Base-by-base conservation (phyloP, 2,797 vertebrate species). In the Thunnus albacares region DNA sequence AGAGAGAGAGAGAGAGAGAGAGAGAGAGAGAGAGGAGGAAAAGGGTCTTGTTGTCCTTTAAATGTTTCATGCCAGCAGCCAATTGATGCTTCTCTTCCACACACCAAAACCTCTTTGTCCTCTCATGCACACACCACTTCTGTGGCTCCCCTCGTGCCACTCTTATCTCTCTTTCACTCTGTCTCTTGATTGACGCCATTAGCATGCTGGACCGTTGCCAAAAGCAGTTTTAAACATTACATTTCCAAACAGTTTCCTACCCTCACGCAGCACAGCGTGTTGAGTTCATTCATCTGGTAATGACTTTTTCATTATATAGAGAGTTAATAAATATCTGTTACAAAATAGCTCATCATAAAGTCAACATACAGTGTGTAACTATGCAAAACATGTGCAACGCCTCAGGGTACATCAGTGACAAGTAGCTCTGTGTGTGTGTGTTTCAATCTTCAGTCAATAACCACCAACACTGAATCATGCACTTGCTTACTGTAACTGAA, bases 31-130 rank as follows among this genome's bases (percentile, higher is more conserved):
- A 79, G 52, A 30, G 63, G 59, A 64, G 35, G 26, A 60, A 62
- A 60, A 49, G 71, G 35, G 43, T 75, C 56, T 68, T 83, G 66
- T 70, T 80, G 81, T 86, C 69, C 66, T 84, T 79, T 79, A 63
- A 77, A 79, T 71, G 61, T 80, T 83, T 82, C 26, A 75, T 78
- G 77, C 58, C 55, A 77, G 73, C 71, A 67, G 80, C 75, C 66
- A 82, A 63, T 67, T 64, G 77, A 85, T 80, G 77, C 78, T 56
- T 71, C 53, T 73, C 66, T 53, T 72, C 60, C 26, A 64, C 67
- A 89, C 69, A 85, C 80, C 59, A 55, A 81, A 82, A 26, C 47
- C 45, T 83, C 81, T 88, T 79, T 89, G 83, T 85, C 83, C 77
- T 83, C 73, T 18, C 20, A 14, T 51, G 58, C 59, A 30, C 69